These are phyloP conservation scores for Anthophora plumipes DNA, from an alignment of 2,888 invertebrate genomes.

Conservation along the genomic window DNA sequence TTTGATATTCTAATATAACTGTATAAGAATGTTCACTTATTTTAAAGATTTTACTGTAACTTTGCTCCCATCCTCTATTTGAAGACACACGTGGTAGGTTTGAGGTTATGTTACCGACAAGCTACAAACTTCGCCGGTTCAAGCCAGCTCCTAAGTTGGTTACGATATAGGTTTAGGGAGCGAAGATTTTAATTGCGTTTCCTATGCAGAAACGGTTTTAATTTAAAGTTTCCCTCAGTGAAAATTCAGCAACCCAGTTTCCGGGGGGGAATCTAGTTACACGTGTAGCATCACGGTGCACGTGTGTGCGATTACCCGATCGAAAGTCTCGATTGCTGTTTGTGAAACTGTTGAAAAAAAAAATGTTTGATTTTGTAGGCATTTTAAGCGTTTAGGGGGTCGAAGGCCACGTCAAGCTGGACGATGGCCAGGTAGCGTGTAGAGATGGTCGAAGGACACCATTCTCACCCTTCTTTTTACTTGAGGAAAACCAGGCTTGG, in stretches of 20 bases:
- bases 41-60: too few relatives aligned
- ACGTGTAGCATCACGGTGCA: background rate
- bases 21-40: too few relatives aligned
- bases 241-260: conserved; percentile 7
- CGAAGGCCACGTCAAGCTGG: too few relatives aligned
- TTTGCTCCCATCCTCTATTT: too few relatives aligned
- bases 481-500: too few relatives aligned
- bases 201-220: background rate
- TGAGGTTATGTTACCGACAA: background rate
- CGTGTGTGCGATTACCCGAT: background rate
- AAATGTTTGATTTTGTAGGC: background rate
- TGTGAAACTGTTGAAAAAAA: background rate
- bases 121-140: background rate
- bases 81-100: too few relatives aligned
- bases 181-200: background rate
- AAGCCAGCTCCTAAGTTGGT: background rate
- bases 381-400: too few relatives aligned
- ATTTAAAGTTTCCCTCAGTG: conserved; percentile 7
- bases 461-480: too few relatives aligned
- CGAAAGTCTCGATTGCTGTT: background rate
- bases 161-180: background rate
- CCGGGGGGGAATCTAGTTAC: background rate
- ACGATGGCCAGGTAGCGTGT: too few relatives aligned
- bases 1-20: too few relatives aligned
- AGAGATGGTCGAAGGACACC: too few relatives aligned